Evolutionary conservation across 2,888 invertebrate genomes (phyloP).

Genomic region (Orthosia cruda): DNA sequence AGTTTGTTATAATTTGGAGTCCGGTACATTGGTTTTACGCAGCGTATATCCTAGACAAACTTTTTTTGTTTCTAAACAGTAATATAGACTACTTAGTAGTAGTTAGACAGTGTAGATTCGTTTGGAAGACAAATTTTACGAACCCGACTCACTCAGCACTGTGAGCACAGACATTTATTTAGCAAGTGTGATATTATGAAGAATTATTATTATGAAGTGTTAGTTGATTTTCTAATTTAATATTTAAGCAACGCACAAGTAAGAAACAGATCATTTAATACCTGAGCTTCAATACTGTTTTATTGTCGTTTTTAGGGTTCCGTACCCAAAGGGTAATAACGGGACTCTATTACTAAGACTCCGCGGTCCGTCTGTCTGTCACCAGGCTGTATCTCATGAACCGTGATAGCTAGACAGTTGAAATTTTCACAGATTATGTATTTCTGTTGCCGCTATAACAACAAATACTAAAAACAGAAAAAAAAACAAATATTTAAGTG

Average conservation of each 20-base stretch:
- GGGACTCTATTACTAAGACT: too few species aligned
- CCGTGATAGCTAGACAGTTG: too few species aligned
- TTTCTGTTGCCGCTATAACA: too few species aligned
- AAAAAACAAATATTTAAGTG: too few species aligned
- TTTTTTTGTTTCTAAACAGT: neutral
- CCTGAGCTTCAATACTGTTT: neutral
- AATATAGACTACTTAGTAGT: neutral
- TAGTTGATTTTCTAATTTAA: neutral
- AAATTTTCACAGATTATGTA: too few species aligned
- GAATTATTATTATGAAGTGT: too few species aligned
- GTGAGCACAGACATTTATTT: neutral
- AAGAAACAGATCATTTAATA: neutral
- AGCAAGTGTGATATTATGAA: too few species aligned
- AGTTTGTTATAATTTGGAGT: neutral
- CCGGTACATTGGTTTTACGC: neutral
- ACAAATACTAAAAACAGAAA: too few species aligned
- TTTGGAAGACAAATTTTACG: neutral
- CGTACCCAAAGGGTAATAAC: too few species aligned
- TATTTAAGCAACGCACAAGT: neutral
- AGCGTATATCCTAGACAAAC: neutral
- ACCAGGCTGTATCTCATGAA: too few species aligned
- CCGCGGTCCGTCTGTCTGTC: too few species aligned
- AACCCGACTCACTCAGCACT: neutral
- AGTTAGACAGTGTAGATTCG: neutral
- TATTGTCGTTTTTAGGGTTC: conserved; percentile 8